Base-by-base conservation (phyloP, 2,113 vertebrate genomes). In the Sapayoa aenigma region DNA sequence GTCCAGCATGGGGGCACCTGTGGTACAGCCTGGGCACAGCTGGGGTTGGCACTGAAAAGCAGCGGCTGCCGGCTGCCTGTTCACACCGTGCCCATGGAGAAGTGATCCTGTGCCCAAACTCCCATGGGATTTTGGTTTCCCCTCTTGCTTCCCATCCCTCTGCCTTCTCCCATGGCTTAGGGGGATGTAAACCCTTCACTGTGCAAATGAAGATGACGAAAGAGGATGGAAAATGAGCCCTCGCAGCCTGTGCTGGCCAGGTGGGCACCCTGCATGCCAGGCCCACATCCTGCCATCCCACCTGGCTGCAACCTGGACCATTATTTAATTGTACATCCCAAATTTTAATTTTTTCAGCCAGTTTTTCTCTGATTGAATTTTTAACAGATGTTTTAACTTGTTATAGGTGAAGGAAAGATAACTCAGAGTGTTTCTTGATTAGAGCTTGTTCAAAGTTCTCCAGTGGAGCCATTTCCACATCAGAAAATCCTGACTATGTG, bases 31-130 rank as follows among this genome's bases (percentile, higher is more conserved):
- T 5, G 1, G 16, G n/a, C 21, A 1, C 1, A 2, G 44, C n/a
- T 0, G 0, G 52, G n/a, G 20, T 52, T 4, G 12, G 71, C 8
- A 21, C 11, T 0, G 0, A 52, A 14, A 2, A 30, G 46, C 65
- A 50, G 72, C 0, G 1, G 37, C 41, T 31, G 33, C 69, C 0
- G 1, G 37, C 41, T 31, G 33, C 69, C 14, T 2, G 21, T 31
- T 58, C 37, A 1, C 3, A 0, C 5, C 5, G 0, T 7, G 67
- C 76, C 52, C 2, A 3, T 7, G 8, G 50, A 81, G 58, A 73
- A 47, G 33, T 0, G 37, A n/a, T 82, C n/a, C 73, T 12, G 17
- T 13, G 63, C 71, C 74, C 52, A 41, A 78, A 73, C 5, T 13
- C 53, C 35, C 1, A 0, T 0, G 1, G 75, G 59, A 25, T 50